Percentiles rank a stretch among this genome's conserved stretches.
phyloP scores from a whole-genome alignment of 1,140 invertebrate species.

The Manduca sexta region DNA sequence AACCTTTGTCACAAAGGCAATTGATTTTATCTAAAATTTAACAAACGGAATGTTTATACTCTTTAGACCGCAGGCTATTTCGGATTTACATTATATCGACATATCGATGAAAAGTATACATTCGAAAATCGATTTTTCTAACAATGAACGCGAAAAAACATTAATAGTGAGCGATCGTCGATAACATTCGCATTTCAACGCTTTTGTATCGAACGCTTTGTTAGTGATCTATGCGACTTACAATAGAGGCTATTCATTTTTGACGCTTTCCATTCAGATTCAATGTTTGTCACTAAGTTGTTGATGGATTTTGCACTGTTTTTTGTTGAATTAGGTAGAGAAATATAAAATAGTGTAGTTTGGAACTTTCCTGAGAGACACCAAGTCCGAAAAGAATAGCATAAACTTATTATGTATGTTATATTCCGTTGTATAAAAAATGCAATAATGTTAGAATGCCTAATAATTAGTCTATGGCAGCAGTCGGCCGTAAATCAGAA shows the following conservation, averaged over 20 bases:
- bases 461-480: no score
- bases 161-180: slow-evolving; percentile 25
- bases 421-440: no score
- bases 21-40: background rate
- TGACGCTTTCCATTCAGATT: slow-evolving; percentile 7
- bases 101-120: slow-evolving; percentile 4
- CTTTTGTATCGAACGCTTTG: slow-evolving; percentile 37
- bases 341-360: background rate
- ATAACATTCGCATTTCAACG: slow-evolving; percentile 52
- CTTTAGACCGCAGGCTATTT: slow-evolving; percentile 13
- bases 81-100: background rate
- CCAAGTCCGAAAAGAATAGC: no score
- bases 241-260: slow-evolving; percentile 7
- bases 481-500: no score
- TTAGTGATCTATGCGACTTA: slow-evolving; percentile 18
- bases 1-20: slow-evolving; percentile 3
- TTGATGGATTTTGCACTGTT: slow-evolving; percentile 12
- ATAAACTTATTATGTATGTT: no score
- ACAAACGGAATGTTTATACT: slow-evolving; percentile 5
- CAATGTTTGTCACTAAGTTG: slow-evolving; percentile 17
- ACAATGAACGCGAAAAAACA: slow-evolving; percentile 10
- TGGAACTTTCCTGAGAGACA: no score
- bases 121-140: slow-evolving; percentile 7
- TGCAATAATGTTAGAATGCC: no score
- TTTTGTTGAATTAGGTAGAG: slow-evolving; percentile 5